Evolutionary conservation across 2,797 vertebrate species (phyloP).

Genomic region (Sebastes hopkinsi): DNA sequence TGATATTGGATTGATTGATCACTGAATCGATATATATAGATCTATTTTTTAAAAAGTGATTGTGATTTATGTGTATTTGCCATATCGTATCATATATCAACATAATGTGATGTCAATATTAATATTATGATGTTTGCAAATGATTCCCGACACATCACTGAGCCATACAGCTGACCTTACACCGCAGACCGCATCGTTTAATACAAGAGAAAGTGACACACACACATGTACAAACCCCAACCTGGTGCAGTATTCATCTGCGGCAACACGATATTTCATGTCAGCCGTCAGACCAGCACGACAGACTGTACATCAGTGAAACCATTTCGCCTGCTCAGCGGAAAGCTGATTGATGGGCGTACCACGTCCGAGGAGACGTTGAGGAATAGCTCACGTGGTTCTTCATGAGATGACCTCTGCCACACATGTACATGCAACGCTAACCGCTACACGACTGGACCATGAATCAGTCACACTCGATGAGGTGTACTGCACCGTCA

Average conservation of each 20-base stretch:
- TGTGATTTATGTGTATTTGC: not conserved
- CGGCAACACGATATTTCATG: constrained; percentile 59
- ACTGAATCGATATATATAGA: too few species aligned
- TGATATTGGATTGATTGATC: too few species aligned
- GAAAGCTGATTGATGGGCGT: constrained; percentile 47
- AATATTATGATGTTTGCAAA: not conserved
- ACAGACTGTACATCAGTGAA: constrained; percentile 34
- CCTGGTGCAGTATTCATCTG: constrained; percentile 37
- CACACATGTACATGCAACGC: not conserved
- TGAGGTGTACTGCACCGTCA: not conserved
- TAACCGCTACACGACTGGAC: constrained; percentile 4
- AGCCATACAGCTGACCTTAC: constrained; percentile 28
- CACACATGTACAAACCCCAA: not conserved
- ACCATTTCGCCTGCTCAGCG: constrained; percentile 43
- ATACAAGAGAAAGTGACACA: constrained; percentile 18
- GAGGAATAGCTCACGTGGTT: constrained; percentile 25
- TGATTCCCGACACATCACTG: not conserved
- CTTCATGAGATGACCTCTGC: constrained; percentile 41
- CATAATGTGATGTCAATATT: not conserved
- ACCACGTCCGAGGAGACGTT: constrained; percentile 9
- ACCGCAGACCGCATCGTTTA: not conserved
- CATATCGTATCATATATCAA: not conserved
- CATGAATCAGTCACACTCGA: not conserved
- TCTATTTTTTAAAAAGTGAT: not conserved
- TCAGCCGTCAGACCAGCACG: constrained; percentile 35